Evolutionary conservation across 2,113 vertebrate species (phyloP).

Genomic region (Alouatta palliata): DNA sequence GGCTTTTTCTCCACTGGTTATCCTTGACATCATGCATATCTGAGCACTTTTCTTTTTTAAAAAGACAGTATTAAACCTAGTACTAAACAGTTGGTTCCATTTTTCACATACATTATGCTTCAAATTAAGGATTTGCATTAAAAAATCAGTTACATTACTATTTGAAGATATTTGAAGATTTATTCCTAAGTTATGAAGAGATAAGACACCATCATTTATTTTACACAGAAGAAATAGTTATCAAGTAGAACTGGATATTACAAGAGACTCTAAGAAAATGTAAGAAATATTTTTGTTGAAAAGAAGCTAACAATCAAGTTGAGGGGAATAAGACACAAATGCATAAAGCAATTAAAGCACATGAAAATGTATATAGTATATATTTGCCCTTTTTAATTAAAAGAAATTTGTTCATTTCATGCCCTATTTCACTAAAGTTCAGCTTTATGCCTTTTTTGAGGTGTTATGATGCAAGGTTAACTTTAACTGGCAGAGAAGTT

Average conservation of each 20-base stretch:
- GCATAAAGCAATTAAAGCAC: background rate
- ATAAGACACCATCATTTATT: background rate
- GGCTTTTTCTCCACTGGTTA: conserved; percentile 6
- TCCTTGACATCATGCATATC: conserved; percentile 35
- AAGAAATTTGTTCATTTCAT: background rate
- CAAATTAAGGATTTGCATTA: background rate
- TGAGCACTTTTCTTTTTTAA: conserved; percentile 12
- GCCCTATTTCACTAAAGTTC: background rate
- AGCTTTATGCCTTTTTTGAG: background rate
- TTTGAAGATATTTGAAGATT: conserved; percentile 35
- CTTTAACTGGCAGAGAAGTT: background rate
- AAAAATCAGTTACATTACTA: background rate
- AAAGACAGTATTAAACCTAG: conserved; percentile 30
- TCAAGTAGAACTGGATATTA: conserved; percentile 35
- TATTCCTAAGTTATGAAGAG: background rate
- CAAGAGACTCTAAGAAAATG: background rate
- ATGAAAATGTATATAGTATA: background rate
- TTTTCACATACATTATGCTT: conserved; percentile 21
- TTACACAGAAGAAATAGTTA: background rate
- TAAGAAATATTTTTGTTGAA: background rate
- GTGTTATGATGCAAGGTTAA: background rate
- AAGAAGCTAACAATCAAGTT: background rate
- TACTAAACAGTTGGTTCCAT: conserved; percentile 13
- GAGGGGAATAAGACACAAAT: background rate
- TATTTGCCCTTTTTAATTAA: background rate